phyloP scores from a whole-genome alignment of 2,797 vertebrate species.

The Myotis vivesi region DNA sequence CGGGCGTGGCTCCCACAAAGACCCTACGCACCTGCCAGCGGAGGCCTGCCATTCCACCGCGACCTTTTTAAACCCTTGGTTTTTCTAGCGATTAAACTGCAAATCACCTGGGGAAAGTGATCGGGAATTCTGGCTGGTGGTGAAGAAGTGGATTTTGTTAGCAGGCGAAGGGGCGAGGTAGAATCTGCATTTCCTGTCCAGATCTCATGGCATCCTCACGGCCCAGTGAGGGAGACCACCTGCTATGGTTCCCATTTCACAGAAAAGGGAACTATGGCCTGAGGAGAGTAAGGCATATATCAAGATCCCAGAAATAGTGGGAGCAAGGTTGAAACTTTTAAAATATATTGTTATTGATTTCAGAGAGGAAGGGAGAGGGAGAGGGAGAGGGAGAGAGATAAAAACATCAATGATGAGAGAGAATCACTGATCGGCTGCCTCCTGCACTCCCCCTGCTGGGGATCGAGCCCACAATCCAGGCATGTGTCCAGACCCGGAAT shows the following conservation, averaged over 20 bases:
- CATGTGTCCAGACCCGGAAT: no score
- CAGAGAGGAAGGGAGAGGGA: no score
- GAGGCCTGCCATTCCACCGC: neutral
- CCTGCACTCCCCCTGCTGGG: no score
- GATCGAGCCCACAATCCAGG: no score
- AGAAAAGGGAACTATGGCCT: slow-evolving; percentile 2
- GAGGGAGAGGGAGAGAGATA: no score
- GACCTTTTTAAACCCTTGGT: neutral
- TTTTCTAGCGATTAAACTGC: slow-evolving; percentile 37
- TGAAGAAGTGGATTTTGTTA: neutral
- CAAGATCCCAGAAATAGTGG: neutral
- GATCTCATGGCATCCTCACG: neutral
- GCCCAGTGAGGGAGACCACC: neutral
- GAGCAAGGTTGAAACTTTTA: neutral
- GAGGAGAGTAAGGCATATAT: neutral
- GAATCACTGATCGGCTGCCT: no score
- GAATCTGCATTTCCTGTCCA: neutral
- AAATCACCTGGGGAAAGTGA: slow-evolving; percentile 24
- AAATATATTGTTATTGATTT: no score
- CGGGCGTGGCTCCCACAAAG: neutral
- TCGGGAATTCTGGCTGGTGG: neutral
- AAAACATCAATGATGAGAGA: no score
- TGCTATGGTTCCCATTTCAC: neutral
- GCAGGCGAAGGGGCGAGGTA: no score
- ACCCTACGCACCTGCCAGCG: neutral